Evolutionary conservation across 2,888 invertebrate genomes (phyloP).

Genomic region (Hemaris fuciformis): DNA sequence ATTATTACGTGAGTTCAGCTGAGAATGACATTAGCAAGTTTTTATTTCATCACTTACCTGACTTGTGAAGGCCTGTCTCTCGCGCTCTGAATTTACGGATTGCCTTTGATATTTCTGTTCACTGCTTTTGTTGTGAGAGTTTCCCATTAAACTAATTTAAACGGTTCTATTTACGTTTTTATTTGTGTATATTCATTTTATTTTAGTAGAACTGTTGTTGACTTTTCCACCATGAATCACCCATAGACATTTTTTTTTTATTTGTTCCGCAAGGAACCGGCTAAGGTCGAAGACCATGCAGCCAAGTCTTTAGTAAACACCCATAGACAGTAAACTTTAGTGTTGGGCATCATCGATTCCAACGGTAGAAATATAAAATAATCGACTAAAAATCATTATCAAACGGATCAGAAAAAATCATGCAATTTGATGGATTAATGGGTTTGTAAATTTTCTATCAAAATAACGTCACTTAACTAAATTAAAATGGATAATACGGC

Average conservation of each 20-base stretch:
- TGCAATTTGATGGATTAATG: too few species aligned
- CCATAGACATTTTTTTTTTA: too few species aligned
- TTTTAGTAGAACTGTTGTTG: slow-evolving; percentile 37
- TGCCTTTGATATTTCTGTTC: slow-evolving; percentile 55
- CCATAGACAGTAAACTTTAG: slow-evolving; percentile 38
- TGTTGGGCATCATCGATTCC: not conserved
- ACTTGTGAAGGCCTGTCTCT: slow-evolving; percentile 70
- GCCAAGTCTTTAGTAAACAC: too few species aligned
- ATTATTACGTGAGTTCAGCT: slow-evolving; percentile 76
- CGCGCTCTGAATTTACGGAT: slow-evolving; percentile 55
- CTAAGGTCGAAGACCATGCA: too few species aligned
- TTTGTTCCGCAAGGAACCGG: too few species aligned
- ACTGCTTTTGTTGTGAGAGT: slow-evolving; percentile 63
- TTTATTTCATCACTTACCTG: slow-evolving; percentile 72
- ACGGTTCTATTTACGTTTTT: slow-evolving; percentile 30
- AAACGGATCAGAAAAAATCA: not conserved
- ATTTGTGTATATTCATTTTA: slow-evolving; percentile 33
- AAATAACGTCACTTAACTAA: too few species aligned
- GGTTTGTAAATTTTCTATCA: too few species aligned
- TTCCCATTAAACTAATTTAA: slow-evolving; percentile 71
- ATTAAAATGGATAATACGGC: too few species aligned
- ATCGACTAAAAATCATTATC: too few species aligned
- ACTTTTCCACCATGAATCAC: slow-evolving; percentile 48
- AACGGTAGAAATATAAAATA: not conserved
- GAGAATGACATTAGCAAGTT: slow-evolving; percentile 80